Percentiles rank a stretch among this genome's conserved stretches.
Evolutionary conservation across 2,113 vertebrate genomes (phyloP).

Genomic region (Raja brachyura): DNA sequence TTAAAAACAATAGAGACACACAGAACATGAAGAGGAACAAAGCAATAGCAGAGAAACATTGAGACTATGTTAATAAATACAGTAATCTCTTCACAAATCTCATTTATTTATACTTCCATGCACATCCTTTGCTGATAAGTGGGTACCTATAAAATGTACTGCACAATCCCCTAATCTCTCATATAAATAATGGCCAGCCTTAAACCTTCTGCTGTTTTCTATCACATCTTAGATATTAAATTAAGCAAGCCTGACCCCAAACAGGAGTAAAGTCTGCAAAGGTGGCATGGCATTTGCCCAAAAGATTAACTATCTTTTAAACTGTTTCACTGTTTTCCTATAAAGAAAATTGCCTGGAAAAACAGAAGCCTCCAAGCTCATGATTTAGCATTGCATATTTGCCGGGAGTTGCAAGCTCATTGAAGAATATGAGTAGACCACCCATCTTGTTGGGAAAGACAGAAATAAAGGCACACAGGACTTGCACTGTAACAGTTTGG

Average conservation of each 20-base stretch:
- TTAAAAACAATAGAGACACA: neutral
- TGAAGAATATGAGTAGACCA: neutral
- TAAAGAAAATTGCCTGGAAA: neutral
- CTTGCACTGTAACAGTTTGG: neutral
- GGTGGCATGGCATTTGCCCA: neutral
- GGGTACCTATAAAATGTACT: neutral
- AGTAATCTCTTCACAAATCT: neutral
- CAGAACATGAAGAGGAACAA: neutral
- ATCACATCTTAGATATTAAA: neutral
- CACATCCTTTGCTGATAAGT: neutral
- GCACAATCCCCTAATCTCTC: neutral
- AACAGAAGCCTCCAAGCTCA: too few relatives aligned
- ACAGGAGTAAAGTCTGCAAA: neutral
- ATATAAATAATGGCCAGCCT: neutral
- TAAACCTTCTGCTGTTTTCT: neutral
- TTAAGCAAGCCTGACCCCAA: neutral
- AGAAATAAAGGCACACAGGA: neutral
- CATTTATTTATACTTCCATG: neutral
- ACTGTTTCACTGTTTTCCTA: neutral
- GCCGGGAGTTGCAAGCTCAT: neutral
- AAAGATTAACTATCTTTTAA: neutral
- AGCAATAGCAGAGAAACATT: neutral
- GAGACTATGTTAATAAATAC: neutral
- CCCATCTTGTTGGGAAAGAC: neutral
- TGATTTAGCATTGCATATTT: neutral